Base-by-base conservation (phyloP, 2,113 vertebrate genomes). In the Silurus meridionalis region DNA sequence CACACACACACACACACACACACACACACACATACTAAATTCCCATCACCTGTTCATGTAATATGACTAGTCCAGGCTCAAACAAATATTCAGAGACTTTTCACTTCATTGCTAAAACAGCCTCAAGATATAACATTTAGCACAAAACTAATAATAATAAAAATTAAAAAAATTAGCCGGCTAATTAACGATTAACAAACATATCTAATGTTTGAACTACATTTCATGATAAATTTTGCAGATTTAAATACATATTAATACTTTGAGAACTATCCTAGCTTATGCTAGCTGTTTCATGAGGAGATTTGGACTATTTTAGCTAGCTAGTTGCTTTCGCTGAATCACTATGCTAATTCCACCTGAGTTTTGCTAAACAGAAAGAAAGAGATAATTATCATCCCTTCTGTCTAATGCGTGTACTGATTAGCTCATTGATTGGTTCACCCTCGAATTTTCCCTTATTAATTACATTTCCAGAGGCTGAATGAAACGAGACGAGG, bases 391-490 rank as follows among this genome's bases (percentile, higher is more conserved):
- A 91, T 90, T 91, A 91, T 90, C 87, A 91, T 91, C 92, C 90
- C 74, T 89, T 88, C 92, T 92, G 90, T 92, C 89, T 57, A 83
- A 90, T 74, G 82, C 87, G 82, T 87, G 86, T 90, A 91, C 92
- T 89, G 88, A 91, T 91, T 94, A 92, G 93, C 92, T 94, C 93
- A 95, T 93, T 92, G 88, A 90, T 89, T 72, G 15, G 25, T 80
- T 89, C 52, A 25, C 53, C 52, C 77, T 86, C 85, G 2, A 86
- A 80, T 77, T 55, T 83, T 77, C 19, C 48, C 82, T 87, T 89
- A 90, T 90, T 87, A 89, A 90, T 90, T 86, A 86, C 82, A 52
- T 82, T 84, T 84, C 55, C 77, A 84, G 82, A 84, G 87, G 84
- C 87, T 87, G 87, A 87, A 86, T 81, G 82, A 46, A 67, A 77